phyloP scores from a whole-genome alignment of 2,888 invertebrate species.

The Habroteleia sp. region DNA sequence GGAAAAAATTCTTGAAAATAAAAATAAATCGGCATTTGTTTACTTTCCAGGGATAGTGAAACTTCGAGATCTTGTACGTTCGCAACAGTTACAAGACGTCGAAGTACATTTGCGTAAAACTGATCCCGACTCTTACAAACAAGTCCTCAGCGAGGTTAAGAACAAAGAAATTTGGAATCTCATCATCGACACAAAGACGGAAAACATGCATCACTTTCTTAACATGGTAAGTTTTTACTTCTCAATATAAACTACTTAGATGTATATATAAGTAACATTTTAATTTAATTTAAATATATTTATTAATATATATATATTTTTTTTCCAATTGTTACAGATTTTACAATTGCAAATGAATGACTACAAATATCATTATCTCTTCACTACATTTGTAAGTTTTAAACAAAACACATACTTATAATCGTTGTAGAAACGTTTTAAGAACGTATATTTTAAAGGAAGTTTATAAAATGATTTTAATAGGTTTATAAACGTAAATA shows the following conservation, averaged over 20 bases:
- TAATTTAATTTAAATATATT: too few species aligned
- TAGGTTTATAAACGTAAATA: too few species aligned
- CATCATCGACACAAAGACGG: slow-evolving; percentile 88
- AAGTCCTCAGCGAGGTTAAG: slow-evolving; percentile 88
- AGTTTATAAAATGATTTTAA: too few species aligned
- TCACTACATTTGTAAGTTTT: slow-evolving; percentile 87
- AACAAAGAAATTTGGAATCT: slow-evolving; percentile 89
- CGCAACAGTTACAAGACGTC: slow-evolving; percentile 84
- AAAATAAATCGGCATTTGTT: slow-evolving; percentile 2
- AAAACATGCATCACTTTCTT: slow-evolving; percentile 87
- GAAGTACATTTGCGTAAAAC: slow-evolving; percentile 88
- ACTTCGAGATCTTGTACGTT: slow-evolving; percentile 86
- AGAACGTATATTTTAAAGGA: too few species aligned
- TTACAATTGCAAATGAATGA: slow-evolving; percentile 92
- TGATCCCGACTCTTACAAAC: slow-evolving; percentile 85
- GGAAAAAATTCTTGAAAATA: background rate
- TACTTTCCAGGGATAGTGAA: slow-evolving; percentile 85
- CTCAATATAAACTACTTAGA: too few species aligned
- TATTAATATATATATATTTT: slow-evolving; percentile 13
- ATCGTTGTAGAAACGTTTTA: too few species aligned
- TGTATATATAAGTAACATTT: too few species aligned
- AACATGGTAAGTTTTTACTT: slow-evolving; percentile 84
- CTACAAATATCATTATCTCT: slow-evolving; percentile 91
- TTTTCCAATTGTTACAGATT: too few species aligned
- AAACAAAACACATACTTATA: too few species aligned